Evolutionary conservation across 2,113 vertebrate species (phyloP).

Genomic region (Scytalopus superciliaris): DNA sequence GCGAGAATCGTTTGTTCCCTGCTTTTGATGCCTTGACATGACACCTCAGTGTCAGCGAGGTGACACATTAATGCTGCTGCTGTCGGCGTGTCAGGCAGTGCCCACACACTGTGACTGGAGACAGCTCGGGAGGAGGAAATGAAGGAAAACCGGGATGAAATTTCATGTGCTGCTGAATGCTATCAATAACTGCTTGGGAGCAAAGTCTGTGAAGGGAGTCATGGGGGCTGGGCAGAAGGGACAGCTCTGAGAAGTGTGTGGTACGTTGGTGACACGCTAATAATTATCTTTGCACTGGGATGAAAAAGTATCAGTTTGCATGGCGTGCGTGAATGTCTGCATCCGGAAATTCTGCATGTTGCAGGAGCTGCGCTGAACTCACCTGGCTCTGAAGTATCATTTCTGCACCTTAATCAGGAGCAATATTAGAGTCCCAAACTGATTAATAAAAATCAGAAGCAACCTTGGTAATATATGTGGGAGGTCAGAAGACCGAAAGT

Average conservation of each 20-base stretch:
- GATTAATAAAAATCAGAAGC: neutral
- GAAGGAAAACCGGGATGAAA: neutral
- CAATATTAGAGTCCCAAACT: neutral
- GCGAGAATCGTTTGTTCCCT: rapidly evolving
- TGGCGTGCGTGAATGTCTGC: neutral
- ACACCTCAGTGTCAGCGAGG: neutral
- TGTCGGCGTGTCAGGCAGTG: neutral
- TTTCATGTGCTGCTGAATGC: rapidly evolving
- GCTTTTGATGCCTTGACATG: neutral
- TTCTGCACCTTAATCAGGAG: neutral
- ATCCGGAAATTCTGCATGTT: rapidly evolving
- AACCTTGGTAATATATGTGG: rapidly evolving
- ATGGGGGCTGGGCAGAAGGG: neutral
- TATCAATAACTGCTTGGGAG: neutral
- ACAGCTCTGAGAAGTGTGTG: neutral
- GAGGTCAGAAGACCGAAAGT: neutral
- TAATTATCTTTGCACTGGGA: neutral
- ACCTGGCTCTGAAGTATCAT: neutral
- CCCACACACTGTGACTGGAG: neutral
- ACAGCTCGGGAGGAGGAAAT: neutral
- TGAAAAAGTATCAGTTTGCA: neutral
- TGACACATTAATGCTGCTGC: neutral
- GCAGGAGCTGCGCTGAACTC: neutral
- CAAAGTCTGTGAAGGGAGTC: rapidly evolving
- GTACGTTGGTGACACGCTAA: rapidly evolving